Base-by-base conservation (phyloP, 2,888 invertebrate genomes). In the Anarsia innoxiella region DNA sequence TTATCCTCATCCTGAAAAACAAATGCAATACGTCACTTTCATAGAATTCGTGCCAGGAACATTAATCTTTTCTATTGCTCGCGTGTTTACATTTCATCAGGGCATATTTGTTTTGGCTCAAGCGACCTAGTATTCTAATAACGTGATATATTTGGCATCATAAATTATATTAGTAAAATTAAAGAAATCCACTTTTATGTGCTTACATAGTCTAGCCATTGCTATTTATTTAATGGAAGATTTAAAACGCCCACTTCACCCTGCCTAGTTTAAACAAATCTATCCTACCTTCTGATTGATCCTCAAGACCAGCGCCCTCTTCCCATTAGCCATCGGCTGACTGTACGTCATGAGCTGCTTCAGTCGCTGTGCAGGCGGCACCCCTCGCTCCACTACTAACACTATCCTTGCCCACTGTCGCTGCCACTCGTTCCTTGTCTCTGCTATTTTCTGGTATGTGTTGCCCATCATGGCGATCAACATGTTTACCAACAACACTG, bases 401-500 rank as follows among this genome's bases (percentile, higher is more conserved):
- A 99, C 98, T 44, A 99, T 99, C 49, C 98, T 88, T 0, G 99
- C 99, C 98, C 98, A 99, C 90, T 98, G 88, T 62, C 99, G 85
- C 74, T 98, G 97, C 97, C 98, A 99, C 74, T 99, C 98, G 69
- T 98, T 98, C 50, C 95, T 89, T 0, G 97, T 97, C 77, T 97
- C 96, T 0, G 96, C 96, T 53, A 99, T 97, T 82, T 97, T 95
- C 72, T 97, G 96, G 69, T 99, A 99, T 2, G 99, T 99, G 74
- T 98, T 98, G 0, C 98, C 99, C 99, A 99, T 99, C 98, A 99
- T 99, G 46, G 98, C 98, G 61, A 99, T 99, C 75, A 99, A 87
- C 96, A 99, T 96, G 87, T 99, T 99, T 34, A 99, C 95, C 40
- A 99, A 86, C 19, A 99, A 84, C 41, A 99, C 93, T 0, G 96